Conservation (phyloP, 2,888 invertebrate species). For the Trissolcus japonicus region DNA sequence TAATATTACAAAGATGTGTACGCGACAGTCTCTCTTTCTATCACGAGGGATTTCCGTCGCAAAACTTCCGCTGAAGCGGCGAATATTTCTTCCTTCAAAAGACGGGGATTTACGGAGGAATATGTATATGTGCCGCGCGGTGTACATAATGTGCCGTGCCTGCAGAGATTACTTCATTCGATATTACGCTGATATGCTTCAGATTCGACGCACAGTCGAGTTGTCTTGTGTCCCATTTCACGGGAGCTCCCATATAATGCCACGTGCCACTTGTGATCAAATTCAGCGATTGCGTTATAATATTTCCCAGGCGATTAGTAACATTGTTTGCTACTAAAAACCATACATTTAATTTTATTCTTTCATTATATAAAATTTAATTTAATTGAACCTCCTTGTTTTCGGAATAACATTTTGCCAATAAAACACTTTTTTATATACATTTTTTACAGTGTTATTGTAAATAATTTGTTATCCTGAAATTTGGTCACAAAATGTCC, state of each 20-base stretch:
- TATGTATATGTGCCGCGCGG: constrained; percentile 12
- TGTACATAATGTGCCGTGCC: constrained; percentile 36
- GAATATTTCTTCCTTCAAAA: constrained; percentile 55
- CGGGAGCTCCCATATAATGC: not conserved
- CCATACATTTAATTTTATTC: too few species aligned
- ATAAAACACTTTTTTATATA: too few species aligned
- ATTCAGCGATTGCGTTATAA: too few species aligned
- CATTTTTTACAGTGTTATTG: too few species aligned
- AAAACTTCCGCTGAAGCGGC: constrained; percentile 57
- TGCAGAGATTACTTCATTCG: constrained; percentile 53
- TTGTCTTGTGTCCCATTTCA: constrained; percentile 40
- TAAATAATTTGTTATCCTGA: too few species aligned
- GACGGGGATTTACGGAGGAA: constrained; percentile 48
- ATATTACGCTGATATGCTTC: constrained; percentile 55
- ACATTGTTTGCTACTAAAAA: too few species aligned
- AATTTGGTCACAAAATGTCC: too few species aligned
- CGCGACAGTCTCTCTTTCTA: constrained; percentile 43
- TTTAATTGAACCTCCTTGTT: too few species aligned
- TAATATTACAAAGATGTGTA: constrained; percentile 35
- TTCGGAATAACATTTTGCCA: too few species aligned
- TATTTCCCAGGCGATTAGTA: too few species aligned
- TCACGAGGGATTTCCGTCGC: constrained; percentile 45
- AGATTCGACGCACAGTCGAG: constrained; percentile 43
- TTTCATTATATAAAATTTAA: too few species aligned
- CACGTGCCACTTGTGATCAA: not conserved